phyloP scores from a whole-genome alignment of 2,888 invertebrate species.

The Pachliopta kotzebuea region DNA sequence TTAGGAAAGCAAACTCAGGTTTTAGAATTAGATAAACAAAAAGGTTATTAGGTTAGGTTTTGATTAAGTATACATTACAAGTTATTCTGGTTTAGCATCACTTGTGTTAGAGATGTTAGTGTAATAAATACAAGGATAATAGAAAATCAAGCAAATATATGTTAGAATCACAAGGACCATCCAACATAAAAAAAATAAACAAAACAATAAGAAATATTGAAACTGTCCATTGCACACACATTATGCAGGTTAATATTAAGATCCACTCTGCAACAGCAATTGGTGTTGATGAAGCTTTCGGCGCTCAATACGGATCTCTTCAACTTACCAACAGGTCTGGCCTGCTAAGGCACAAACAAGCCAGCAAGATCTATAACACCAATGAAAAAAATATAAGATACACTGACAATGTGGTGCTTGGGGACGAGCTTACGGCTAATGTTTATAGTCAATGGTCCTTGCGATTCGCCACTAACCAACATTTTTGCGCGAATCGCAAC shows the following conservation, averaged over 20 bases:
- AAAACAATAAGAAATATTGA: slow-evolving; percentile 51
- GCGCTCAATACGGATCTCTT: slow-evolving; percentile 63
- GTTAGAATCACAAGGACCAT: slow-evolving; percentile 81
- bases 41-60: slow-evolving; percentile 29
- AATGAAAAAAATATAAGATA: slow-evolving; percentile 74
- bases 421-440: slow-evolving; percentile 64
- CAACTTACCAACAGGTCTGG: slow-evolving; percentile 87
- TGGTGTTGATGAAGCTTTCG: slow-evolving; percentile 67
- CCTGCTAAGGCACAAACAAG: slow-evolving; percentile 87
- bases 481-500: slow-evolving; percentile 75
- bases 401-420: slow-evolving; percentile 71
- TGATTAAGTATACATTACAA: slow-evolving; percentile 29
- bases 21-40: slow-evolving; percentile 21
- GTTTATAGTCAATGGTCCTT: slow-evolving; percentile 74
- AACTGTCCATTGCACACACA: slow-evolving; percentile 75
- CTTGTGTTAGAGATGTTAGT: slow-evolving; percentile 31
- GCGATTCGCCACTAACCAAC: slow-evolving; percentile 71
- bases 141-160: slow-evolving; percentile 40
- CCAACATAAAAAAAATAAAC: slow-evolving; percentile 63
- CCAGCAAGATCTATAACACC: slow-evolving; percentile 87
- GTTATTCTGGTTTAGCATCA: slow-evolving; percentile 32
- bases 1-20: slow-evolving; percentile 12
- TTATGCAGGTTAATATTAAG: slow-evolving; percentile 72
- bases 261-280: slow-evolving; percentile 69
- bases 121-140: slow-evolving; percentile 47